phyloP scores from a whole-genome alignment of 2,797 vertebrate genomes.

The Rallus crepitans region DNA sequence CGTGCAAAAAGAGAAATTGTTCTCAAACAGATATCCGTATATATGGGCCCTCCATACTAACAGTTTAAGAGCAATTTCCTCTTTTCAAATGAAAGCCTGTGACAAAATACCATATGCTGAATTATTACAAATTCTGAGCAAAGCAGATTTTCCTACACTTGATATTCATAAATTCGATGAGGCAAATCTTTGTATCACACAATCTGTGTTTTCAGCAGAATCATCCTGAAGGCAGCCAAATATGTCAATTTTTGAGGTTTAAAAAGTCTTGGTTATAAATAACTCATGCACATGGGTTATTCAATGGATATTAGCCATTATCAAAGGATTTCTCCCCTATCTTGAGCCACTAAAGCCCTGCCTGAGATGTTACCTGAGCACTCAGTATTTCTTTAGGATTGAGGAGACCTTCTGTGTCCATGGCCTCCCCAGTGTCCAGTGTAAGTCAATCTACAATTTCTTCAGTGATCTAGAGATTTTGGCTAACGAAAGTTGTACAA shows the following conservation, averaged over 20 bases:
- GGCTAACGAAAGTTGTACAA: rapidly evolving
- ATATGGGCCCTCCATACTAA: neutral
- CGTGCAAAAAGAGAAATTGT: neutral
- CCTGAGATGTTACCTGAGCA: neutral
- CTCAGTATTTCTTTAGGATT: neutral
- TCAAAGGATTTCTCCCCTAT: neutral
- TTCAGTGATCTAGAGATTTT: neutral
- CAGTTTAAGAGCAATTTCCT: constrained; percentile 55
- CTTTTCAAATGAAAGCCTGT: constrained; percentile 25
- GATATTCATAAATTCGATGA: constrained; percentile 29
- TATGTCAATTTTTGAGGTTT: neutral
- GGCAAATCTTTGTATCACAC: constrained; percentile 49
- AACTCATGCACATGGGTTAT: neutral
- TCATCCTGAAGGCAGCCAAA: constrained; percentile 32
- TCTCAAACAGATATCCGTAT: neutral
- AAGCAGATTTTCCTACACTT: constrained; percentile 49
- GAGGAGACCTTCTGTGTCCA: neutral
- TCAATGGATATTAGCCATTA: neutral
- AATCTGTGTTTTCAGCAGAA: constrained; percentile 51
- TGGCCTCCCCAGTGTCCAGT: neutral
- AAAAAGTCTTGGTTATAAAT: constrained; percentile 9
- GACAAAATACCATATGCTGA: constrained; percentile 65
- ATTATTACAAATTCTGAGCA: constrained; percentile 65
- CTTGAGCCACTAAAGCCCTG: neutral
- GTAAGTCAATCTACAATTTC: neutral